Evolutionary conservation across 2,888 invertebrate species (phyloP), one percentile per base, ranked within the genome.

Genomic region (Cheiracanthium punctorium): DNA sequence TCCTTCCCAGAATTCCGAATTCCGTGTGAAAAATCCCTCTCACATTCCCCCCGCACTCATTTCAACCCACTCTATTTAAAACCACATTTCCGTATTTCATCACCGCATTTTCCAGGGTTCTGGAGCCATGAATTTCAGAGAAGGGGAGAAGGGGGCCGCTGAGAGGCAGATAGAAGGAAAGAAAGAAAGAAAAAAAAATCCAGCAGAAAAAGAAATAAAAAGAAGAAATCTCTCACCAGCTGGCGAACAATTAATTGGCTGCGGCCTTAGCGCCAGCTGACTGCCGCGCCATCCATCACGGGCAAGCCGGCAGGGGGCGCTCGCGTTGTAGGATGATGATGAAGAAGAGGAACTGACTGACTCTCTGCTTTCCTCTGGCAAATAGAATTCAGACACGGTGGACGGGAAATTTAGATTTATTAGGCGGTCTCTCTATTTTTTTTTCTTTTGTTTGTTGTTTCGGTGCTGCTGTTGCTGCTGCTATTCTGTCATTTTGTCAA

Each of bases 221-320:
- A 37, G 10, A 77, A 73, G 74, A 80, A 58, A 58, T 58, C 33
- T 14, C 32, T n/a, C 41, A 43, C 52, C 85, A 86, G 85, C 85
- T 86, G 85, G 69, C 71, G 80, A 75, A 58, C 85, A 75, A 86
- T 86, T 86, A 86, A 86, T 86, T 86, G 85, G 85, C 80, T 58
- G 85, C 74, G 85, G 79, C 85, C 52, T 80, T 86, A 64, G 70
- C 75, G 76, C 85, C 84, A 85, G 84, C 84, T 85, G 84, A 85
- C 84, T 85, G 69, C 84, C 29, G 58, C 70, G 74, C 79, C 79
- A 85, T 85, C 84, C 79, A 85, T 85, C 84, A 85, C 58, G 30
- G 24, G 32, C n/a, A n/a, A n/a, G n/a, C n/a, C 52, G 73, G 73
- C 74, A 70, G 70, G 70, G 82, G 70, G 75, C 70, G 70, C 75